Evolutionary conservation across 2,888 invertebrate species (phyloP).

Genomic region (Drosophila meridionalis): DNA sequence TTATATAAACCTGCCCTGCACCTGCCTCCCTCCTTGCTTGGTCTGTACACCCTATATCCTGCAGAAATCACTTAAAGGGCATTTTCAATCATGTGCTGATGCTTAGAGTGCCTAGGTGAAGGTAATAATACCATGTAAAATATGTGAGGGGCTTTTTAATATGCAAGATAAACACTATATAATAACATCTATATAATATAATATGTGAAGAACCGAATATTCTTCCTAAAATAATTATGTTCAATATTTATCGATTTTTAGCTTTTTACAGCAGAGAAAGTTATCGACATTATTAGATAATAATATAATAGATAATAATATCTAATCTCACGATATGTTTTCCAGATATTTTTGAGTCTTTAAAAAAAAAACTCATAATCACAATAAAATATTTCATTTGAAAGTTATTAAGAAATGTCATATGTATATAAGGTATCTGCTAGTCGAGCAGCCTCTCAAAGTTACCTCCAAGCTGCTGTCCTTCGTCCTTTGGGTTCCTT

Average conservation of each 20-base stretch:
- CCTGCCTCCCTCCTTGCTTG: not conserved
- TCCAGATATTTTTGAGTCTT: not conserved
- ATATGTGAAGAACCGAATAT: not conserved
- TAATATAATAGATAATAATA: too few species aligned
- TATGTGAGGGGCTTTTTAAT: too few species aligned
- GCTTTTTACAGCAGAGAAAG: not conserved
- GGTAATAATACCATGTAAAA: too few species aligned
- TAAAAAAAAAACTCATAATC: not conserved
- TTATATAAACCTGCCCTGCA: not conserved
- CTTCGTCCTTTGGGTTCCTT: conserved; percentile 9
- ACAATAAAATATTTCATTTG: not conserved
- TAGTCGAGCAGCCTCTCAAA: not conserved
- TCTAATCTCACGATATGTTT: too few species aligned
- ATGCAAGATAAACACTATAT: too few species aligned
- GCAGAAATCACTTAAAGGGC: not conserved
- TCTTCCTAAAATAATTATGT: too few species aligned
- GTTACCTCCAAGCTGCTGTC: not conserved
- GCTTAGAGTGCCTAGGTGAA: not conserved
- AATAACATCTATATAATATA: not conserved
- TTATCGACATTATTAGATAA: too few species aligned
- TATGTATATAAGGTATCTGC: not conserved
- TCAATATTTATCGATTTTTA: too few species aligned
- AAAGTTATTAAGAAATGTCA: too few species aligned
- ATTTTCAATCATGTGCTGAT: not conserved
- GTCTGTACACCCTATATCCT: not conserved